phyloP scores from a whole-genome alignment of 2,113 vertebrate species.

The Eulacestoma nigropectus region DNA sequence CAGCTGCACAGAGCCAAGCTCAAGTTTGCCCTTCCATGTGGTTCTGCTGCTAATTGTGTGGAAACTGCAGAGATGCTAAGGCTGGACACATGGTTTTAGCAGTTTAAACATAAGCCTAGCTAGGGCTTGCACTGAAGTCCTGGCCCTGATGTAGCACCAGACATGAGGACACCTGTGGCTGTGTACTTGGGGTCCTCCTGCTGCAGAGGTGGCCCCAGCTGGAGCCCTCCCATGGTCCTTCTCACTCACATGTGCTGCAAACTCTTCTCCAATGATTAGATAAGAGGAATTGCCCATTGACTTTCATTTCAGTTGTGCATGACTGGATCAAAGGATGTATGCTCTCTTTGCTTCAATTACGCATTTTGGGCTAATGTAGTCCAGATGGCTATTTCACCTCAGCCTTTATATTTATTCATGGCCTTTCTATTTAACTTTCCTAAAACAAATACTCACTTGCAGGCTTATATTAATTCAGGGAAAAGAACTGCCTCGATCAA shows the following conservation, averaged over 20 bases:
- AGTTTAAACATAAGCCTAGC: background rate
- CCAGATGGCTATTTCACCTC: constrained; percentile 48
- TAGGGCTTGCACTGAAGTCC: background rate
- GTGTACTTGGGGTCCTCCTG: background rate
- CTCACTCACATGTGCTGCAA: background rate
- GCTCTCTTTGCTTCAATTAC: constrained; percentile 9
- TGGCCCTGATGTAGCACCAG: background rate
- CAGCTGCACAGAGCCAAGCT: background rate
- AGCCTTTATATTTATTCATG: constrained; percentile 22
- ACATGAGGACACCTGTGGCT: background rate
- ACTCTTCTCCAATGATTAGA: background rate
- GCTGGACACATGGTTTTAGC: background rate
- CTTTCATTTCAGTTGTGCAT: constrained; percentile 41
- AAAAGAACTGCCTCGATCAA: constrained; percentile 31
- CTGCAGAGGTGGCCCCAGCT: background rate
- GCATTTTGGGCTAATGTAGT: background rate
- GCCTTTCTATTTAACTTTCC: constrained; percentile 39
- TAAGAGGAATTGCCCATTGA: constrained; percentile 25
- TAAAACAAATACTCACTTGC: constrained; percentile 36
- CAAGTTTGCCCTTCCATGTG: background rate
- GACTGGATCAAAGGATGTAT: constrained; percentile 38
- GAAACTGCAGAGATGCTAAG: background rate
- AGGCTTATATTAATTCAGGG: constrained; percentile 30
- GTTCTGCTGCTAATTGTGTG: background rate
- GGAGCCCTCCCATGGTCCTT: background rate